Evolutionary conservation across 2,797 vertebrate genomes (phyloP).

Genomic region (Pangasius djambal): DNA sequence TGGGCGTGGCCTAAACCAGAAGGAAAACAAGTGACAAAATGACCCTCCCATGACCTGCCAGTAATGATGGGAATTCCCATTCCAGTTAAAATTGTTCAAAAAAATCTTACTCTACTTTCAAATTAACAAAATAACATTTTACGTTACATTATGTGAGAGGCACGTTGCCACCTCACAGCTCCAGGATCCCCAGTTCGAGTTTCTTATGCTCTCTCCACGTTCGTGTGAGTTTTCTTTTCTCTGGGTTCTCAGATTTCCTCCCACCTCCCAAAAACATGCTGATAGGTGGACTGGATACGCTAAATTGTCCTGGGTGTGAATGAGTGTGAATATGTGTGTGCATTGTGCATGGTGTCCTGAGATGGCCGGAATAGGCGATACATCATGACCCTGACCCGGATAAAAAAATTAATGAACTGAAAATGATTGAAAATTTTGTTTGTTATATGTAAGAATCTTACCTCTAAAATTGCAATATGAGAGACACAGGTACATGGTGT

Average conservation of each 20-base stretch:
- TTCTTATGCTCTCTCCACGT: neutral
- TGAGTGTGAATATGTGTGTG: neutral
- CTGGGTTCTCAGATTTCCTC: neutral
- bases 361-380: too few relatives aligned
- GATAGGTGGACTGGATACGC: neutral
- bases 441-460: neutral
- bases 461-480: neutral
- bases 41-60: neutral
- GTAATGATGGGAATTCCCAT: neutral
- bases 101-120: neutral
- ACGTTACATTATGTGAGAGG: neutral
- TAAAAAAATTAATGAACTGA: too few relatives aligned
- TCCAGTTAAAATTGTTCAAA: neutral
- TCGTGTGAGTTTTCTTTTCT: neutral
- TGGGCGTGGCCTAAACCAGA: neutral
- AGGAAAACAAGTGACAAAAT: neutral
- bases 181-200: neutral
- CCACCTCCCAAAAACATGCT: neutral
- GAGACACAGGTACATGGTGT: neutral
- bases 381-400: too few relatives aligned
- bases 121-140: neutral
- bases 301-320: neutral
- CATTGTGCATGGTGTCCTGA: too few relatives aligned
- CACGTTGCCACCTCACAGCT: neutral
- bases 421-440: neutral